phyloP scores from a whole-genome alignment of 1,140 invertebrate species.

The Acyrthosiphon pisum region DNA sequence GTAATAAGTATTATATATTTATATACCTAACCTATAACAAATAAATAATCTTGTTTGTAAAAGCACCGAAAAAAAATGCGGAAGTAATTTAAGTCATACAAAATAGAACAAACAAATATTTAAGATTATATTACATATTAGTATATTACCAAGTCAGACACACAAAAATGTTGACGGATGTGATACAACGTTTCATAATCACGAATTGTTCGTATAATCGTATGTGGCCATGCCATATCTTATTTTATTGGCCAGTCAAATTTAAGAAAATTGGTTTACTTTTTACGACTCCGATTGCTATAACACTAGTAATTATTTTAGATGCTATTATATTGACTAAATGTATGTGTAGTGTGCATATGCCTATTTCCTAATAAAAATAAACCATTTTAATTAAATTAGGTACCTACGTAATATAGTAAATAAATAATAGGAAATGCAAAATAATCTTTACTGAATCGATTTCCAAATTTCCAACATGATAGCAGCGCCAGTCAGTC shows the following conservation, averaged over 20 bases:
- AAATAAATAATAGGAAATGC: neutral
- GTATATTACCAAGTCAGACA: neutral
- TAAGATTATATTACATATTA: neutral
- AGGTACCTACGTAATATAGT: neutral
- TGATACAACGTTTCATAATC: neutral
- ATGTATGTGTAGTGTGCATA: too few species aligned
- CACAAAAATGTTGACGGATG: neutral
- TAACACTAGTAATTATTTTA: neutral
- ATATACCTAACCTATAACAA: neutral
- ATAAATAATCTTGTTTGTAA: neutral
- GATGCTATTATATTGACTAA: neutral
- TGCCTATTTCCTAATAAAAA: neutral
- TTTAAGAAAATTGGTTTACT: neutral
- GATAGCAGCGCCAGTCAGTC: too few species aligned
- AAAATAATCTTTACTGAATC: neutral
- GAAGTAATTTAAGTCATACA: neutral
- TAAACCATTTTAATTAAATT: neutral
- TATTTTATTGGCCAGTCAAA: neutral
- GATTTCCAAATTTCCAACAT: neutral
- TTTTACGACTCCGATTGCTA: neutral
- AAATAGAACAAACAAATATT: neutral
- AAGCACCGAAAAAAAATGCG: neutral
- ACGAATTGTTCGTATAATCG: neutral
- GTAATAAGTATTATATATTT: too few species aligned
- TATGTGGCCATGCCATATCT: neutral